phyloP scores from a whole-genome alignment of 2,113 vertebrate species.

The Lophochroa leadbeateri region DNA sequence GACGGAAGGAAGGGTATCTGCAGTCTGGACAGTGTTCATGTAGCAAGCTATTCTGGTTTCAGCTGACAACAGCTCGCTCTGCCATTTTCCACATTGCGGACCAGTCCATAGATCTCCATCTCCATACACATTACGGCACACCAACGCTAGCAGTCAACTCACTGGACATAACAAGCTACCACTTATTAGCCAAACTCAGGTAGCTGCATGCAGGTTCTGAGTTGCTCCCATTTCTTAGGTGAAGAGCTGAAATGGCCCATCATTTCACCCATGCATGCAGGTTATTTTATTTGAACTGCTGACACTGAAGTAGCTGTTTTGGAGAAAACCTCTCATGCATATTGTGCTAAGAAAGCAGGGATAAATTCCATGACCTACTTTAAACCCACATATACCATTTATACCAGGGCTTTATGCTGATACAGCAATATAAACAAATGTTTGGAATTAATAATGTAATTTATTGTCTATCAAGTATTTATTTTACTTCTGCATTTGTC shows the following conservation, averaged over 20 bases:
- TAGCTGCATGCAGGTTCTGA: neutral
- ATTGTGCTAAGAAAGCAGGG: neutral
- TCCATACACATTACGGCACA: rapidly evolving
- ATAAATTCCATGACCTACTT: neutral
- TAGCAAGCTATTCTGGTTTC: neutral
- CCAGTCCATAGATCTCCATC: neutral
- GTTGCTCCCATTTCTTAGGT: neutral
- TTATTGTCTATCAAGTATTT: neutral
- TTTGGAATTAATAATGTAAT: neutral
- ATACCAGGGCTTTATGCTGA: neutral
- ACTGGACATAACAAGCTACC: neutral
- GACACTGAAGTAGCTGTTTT: neutral
- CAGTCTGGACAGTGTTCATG: neutral
- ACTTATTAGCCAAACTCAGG: neutral
- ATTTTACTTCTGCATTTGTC: constrained; percentile 5
- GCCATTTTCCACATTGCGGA: neutral
- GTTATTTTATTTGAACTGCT: neutral
- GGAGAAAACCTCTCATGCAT: neutral
- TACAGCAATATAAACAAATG: neutral
- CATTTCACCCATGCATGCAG: neutral
- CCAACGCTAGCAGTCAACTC: neutral
- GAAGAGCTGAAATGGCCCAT: neutral
- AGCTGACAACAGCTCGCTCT: neutral
- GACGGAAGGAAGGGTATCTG: neutral
- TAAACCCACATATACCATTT: neutral